These are phyloP conservation scores for Caenorhabditis remanei DNA, from an alignment of 1,140 invertebrate genomes.

Conservation along the genomic window DNA sequence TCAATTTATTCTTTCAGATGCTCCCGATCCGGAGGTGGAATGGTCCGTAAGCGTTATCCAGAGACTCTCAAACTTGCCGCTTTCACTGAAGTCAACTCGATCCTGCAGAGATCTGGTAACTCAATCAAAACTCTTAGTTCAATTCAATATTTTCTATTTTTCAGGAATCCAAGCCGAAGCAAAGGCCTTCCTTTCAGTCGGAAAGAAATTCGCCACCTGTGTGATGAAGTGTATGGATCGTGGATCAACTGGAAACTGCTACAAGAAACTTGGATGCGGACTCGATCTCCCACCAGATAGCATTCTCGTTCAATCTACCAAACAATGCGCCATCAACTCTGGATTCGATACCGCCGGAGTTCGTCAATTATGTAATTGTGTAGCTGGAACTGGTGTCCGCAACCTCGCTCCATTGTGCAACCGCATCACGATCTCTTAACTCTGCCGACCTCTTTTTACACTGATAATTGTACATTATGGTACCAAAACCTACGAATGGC, in stretches of 20 bases:
- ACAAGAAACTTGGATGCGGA: slow-evolving; percentile 65
- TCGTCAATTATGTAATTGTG: slow-evolving; percentile 63
- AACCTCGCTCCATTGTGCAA: slow-evolving; percentile 57
- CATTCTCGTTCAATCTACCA: slow-evolving; percentile 63
- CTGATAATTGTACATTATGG: slow-evolving; percentile 41
- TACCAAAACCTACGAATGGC: not conserved
- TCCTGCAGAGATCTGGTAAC: slow-evolving; percentile 60
- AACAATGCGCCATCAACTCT: slow-evolving; percentile 64
- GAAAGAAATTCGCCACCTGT: slow-evolving; percentile 66
- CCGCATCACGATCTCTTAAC: slow-evolving; percentile 58
- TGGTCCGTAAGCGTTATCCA: slow-evolving; percentile 63
- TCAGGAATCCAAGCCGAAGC: slow-evolving; percentile 61
- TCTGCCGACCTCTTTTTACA: not conserved
- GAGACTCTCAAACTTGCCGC: slow-evolving; percentile 66
- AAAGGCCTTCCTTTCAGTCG: slow-evolving; percentile 62
- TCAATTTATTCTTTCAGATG: slow-evolving; percentile 50
- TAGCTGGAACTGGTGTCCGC: slow-evolving; percentile 63
- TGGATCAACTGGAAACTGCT: slow-evolving; percentile 58
- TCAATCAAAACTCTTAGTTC: not conserved
- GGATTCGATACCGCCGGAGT: slow-evolving; percentile 66
- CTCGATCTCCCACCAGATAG: slow-evolving; percentile 67
- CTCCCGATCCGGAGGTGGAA: slow-evolving; percentile 57
- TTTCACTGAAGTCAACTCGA: slow-evolving; percentile 65
- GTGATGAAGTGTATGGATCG: slow-evolving; percentile 64
- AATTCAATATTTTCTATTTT: not conserved